Evolutionary conservation across 2,113 vertebrate species (phyloP).

Genomic region (Pavo muticus): DNA sequence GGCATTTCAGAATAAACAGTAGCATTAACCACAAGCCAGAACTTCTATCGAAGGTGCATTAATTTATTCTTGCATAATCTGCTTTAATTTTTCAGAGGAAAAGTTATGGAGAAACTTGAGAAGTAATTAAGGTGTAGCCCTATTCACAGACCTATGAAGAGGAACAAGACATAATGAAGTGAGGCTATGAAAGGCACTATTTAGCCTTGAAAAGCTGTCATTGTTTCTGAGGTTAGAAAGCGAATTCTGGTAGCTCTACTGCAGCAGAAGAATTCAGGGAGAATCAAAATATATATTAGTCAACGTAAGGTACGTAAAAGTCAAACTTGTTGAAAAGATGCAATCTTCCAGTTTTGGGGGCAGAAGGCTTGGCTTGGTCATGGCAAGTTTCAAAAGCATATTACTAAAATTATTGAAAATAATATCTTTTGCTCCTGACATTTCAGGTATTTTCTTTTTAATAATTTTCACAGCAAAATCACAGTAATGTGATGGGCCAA

Average conservation of each 20-base stretch:
- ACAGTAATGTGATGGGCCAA: not conserved
- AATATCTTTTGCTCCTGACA: not conserved
- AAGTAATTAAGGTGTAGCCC: not conserved
- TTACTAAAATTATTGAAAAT: not conserved
- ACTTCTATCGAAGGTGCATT: not conserved
- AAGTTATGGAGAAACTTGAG: not conserved
- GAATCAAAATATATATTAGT: not conserved
- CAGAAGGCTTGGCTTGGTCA: not conserved
- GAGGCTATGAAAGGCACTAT: not conserved
- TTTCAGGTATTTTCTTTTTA: not conserved
- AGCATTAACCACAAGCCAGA: slow-evolving; percentile 21
- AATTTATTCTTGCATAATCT: not conserved
- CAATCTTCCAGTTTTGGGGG: not conserved
- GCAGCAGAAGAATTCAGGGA: not conserved
- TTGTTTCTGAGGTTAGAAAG: not conserved
- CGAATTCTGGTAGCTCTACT: not conserved
- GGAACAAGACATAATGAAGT: not conserved
- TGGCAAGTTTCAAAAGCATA: not conserved
- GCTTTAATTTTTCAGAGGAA: not conserved
- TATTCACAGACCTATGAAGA: not conserved
- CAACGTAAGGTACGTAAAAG: not conserved
- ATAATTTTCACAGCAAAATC: not conserved
- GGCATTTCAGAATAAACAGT: slow-evolving; percentile 36
- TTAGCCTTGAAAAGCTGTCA: not conserved
- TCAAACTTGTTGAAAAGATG: not conserved